Evolutionary conservation across 2,888 invertebrate genomes (phyloP).

Genomic region (Tenthredo notha): DNA sequence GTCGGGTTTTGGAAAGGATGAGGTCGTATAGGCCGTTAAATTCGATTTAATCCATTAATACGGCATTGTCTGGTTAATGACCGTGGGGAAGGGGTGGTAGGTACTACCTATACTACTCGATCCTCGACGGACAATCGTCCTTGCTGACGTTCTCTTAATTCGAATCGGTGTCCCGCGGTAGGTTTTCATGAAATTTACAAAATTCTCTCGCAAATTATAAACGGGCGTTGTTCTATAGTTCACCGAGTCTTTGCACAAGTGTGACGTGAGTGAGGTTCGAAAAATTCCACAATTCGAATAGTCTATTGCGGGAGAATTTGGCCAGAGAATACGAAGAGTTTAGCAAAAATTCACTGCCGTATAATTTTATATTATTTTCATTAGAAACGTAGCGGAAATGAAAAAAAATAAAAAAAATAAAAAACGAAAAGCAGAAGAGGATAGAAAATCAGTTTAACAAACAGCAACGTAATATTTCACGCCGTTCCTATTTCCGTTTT

Average conservation of each 20-base stretch:
- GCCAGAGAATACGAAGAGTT: no score
- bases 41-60: conserved; percentile 76
- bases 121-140: conserved; percentile 42
- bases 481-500: not conserved
- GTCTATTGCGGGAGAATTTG: no score
- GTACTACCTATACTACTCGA: not conserved
- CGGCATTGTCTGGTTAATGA: conserved; percentile 74
- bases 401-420: not conserved
- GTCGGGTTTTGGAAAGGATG: conserved; percentile 43
- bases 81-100: conserved; percentile 55
- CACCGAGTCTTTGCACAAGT: not conserved
- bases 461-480: not conserved
- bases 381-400: not conserved
- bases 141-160: conserved; percentile 49
- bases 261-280: not conserved
- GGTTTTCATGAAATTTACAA: conserved; percentile 23
- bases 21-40: conserved; percentile 69
- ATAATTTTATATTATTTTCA: not conserved
- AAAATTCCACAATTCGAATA: not conserved
- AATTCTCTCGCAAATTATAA: conserved; percentile 37
- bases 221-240: not conserved
- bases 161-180: not conserved
- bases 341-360: not conserved
- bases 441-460: not conserved
- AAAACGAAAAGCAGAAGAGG: not conserved